Evolutionary conservation across 2,113 vertebrate species (phyloP).

Genomic region (Rhizomys pruinosus): DNA sequence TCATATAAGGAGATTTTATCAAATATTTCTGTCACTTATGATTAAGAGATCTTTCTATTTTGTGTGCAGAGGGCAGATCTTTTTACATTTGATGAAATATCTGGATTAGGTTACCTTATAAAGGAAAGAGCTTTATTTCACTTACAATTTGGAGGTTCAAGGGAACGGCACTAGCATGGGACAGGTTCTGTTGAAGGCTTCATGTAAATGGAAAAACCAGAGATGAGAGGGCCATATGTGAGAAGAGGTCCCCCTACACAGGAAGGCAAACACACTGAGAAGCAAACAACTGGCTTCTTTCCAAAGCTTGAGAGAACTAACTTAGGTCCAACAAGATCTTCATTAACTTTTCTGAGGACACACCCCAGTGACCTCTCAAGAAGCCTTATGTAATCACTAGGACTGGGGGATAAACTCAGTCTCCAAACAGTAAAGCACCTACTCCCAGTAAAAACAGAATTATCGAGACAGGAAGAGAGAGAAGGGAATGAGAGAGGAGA

Average conservation of each 20-base stretch:
- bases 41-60: background rate
- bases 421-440: background rate
- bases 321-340: too few relatives aligned
- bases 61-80: fast-evolving
- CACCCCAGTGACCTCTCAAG: background rate
- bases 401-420: background rate
- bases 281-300: background rate
- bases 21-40: background rate
- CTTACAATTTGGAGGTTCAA: background rate
- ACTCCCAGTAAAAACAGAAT: background rate
- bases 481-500: background rate
- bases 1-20: background rate
- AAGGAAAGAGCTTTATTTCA: background rate
- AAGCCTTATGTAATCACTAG: background rate
- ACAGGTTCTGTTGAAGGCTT: background rate
- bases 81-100: background rate
- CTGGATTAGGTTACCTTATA: background rate
- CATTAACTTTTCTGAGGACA: background rate
- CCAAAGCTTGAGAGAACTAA: background rate
- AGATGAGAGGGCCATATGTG: background rate
- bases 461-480: background rate
- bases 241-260: background rate
- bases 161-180: background rate
- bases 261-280: background rate
- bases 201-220: background rate